A percentile compares a stretch with the other conserved stretches of the same genome.
Conservation (phyloP, 2,888 invertebrate genomes). For the Atherix ibis region DNA sequence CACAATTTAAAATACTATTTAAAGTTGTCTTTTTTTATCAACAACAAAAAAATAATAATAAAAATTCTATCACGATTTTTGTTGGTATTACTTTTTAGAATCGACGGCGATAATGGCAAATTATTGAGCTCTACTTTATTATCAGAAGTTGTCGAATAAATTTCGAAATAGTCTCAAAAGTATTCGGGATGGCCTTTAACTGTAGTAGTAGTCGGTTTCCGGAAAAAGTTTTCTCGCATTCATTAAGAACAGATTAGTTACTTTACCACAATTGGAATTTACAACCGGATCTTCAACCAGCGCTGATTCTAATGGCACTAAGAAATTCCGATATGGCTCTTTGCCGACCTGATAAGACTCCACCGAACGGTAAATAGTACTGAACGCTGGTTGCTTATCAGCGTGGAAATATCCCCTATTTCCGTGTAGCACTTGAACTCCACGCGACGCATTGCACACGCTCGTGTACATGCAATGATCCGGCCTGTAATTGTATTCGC, state of each 20-base stretch:
- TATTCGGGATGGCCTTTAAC: constrained; percentile 3
- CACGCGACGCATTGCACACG: constrained; percentile 50
- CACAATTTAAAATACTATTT: too few relatives aligned
- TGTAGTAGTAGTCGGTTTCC: constrained; percentile 21
- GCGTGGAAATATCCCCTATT: constrained; percentile 75
- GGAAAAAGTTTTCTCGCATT: constrained; percentile 30
- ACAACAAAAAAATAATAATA: too few relatives aligned
- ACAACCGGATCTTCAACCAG: constrained; percentile 39
- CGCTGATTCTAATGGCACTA: constrained; percentile 31
- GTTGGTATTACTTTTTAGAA: too few relatives aligned
- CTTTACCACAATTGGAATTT: constrained; percentile 48
- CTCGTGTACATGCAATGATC: constrained; percentile 95
- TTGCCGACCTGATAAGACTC: constrained; percentile 44
- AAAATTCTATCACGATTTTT: too few relatives aligned
- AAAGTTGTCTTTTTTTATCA: too few relatives aligned
- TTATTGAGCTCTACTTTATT: too few relatives aligned
- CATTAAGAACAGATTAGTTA: constrained; percentile 37
- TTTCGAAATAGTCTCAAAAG: too few relatives aligned
- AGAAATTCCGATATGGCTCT: constrained; percentile 44
- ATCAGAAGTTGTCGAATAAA: too few relatives aligned
- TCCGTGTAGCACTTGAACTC: constrained; percentile 76
- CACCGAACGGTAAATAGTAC: constrained; percentile 44
- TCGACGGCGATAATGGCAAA: too few relatives aligned
- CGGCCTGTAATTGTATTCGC: constrained; percentile 81
- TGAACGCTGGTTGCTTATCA: constrained; percentile 73